These are phyloP conservation scores for Helarctos malayanus DNA, from an alignment of 2,797 vertebrate species.

Conservation along the genomic window DNA sequence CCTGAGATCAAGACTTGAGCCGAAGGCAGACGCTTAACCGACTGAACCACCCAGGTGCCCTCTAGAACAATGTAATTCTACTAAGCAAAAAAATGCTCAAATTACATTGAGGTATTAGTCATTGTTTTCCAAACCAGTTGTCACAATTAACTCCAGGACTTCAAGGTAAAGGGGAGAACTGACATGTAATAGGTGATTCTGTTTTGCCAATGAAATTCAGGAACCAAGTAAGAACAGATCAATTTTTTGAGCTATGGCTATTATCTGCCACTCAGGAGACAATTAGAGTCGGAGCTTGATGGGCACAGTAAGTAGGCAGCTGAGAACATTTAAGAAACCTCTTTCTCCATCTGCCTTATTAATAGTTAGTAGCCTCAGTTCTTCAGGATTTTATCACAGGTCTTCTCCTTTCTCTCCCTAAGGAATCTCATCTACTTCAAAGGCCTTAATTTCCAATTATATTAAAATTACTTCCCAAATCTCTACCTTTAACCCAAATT, in stretches of 20 bases:
- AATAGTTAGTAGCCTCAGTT: not conserved
- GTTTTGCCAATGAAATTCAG: conserved; percentile 58
- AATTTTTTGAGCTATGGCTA: not conserved
- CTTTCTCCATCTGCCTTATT: not conserved
- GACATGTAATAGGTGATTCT: not conserved
- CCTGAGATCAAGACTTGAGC: not conserved
- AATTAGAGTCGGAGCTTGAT: not conserved
- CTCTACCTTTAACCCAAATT: conserved; percentile 28
- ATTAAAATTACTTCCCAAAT: not conserved
- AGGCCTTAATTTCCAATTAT: conserved; percentile 9
- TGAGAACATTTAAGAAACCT: not conserved
- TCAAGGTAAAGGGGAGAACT: not conserved
- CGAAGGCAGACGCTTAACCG: not conserved
- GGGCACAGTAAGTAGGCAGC: not conserved
- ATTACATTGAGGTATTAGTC: not conserved
- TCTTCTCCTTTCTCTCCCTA: conserved; percentile 10
- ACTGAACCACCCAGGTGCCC: too few relatives aligned
- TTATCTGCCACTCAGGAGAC: not conserved
- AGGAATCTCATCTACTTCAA: not conserved
- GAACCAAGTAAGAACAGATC: conserved; percentile 28
- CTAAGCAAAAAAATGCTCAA: not conserved
- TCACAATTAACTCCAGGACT: not conserved
- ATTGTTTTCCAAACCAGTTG: conserved; percentile 52
- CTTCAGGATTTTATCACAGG: not conserved
- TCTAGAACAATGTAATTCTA: conserved; percentile 17